Percentiles rank a stretch among this genome's conserved stretches.
These are phyloP conservation scores for Alaudala cheleensis DNA, from an alignment of 2,113 vertebrate genomes.

Conservation along the genomic window DNA sequence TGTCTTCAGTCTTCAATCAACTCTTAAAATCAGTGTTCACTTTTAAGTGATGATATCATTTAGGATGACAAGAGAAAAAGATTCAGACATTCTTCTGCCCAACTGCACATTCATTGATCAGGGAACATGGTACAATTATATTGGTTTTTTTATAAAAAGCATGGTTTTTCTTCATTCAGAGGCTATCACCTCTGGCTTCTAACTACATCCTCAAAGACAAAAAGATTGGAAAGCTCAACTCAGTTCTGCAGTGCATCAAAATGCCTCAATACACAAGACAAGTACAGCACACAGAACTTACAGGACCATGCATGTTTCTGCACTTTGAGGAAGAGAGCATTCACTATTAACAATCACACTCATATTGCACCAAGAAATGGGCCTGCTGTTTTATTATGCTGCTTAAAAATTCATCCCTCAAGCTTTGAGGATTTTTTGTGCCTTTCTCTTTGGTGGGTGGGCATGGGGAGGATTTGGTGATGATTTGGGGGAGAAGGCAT, in stretches of 20 bases:
- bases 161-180: neutral
- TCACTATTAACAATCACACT: neutral
- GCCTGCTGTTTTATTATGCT: neutral
- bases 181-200: neutral
- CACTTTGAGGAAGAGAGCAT: neutral
- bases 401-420: neutral
- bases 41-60: neutral
- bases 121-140: neutral
- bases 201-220: neutral
- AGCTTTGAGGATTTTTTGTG: neutral
- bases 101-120: neutral
- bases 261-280: neutral
- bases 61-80: neutral
- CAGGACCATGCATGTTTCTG: rapidly evolving
- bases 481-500: neutral
- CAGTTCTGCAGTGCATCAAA: neutral
- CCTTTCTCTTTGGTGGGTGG: neutral
- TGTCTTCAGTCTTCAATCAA: neutral
- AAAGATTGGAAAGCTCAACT: neutral
- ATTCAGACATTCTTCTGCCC: neutral
- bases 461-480: no score
- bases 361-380: neutral
- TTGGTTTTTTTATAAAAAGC: neutral
- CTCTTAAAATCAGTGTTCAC: neutral
- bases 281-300: neutral